These are phyloP conservation scores for Hapalemur alaotrensis DNA, from an alignment of 2,797 vertebrate genomes.

Conservation along the genomic window DNA sequence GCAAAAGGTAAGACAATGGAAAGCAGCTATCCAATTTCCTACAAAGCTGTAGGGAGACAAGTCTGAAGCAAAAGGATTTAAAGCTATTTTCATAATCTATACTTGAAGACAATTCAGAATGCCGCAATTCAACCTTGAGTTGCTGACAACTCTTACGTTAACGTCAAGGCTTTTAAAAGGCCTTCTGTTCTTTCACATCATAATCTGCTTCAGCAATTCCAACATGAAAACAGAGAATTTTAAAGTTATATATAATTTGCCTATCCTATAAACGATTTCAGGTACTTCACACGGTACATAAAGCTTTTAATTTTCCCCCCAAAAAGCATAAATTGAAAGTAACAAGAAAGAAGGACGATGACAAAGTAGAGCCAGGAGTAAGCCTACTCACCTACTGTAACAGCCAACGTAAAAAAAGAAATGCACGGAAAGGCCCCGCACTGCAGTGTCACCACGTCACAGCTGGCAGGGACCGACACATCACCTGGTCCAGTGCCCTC, in stretches of 20 bases:
- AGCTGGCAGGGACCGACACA: background rate
- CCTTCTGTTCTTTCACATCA: background rate
- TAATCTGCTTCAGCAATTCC: background rate
- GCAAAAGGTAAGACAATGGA: rapidly evolving
- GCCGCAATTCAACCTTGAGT: background rate
- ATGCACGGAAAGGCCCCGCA: background rate
- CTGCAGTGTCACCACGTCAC: background rate
- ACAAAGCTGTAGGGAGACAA: background rate
- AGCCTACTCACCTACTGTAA: background rate
- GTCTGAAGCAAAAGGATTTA: background rate
- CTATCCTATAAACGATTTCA: background rate
- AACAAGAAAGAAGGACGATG: background rate
- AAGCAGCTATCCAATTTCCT: background rate
- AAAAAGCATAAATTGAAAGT: background rate
- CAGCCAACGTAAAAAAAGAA: background rate
- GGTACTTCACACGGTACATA: background rate
- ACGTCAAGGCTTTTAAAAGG: background rate
- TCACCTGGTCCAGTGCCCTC: background rate
- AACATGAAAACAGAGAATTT: background rate
- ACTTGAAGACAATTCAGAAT: background rate
- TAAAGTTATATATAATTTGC: background rate
- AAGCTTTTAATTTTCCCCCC: background rate
- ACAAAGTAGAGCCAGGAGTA: background rate
- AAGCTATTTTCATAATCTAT: background rate
- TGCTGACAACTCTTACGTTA: background rate